Percentiles rank a stretch among this genome's conserved stretches.
Evolutionary conservation across 30 jellyfish, hydroid and myxozoan species (phyloP).

Genomic region (Cassiopea xamachana): DNA sequence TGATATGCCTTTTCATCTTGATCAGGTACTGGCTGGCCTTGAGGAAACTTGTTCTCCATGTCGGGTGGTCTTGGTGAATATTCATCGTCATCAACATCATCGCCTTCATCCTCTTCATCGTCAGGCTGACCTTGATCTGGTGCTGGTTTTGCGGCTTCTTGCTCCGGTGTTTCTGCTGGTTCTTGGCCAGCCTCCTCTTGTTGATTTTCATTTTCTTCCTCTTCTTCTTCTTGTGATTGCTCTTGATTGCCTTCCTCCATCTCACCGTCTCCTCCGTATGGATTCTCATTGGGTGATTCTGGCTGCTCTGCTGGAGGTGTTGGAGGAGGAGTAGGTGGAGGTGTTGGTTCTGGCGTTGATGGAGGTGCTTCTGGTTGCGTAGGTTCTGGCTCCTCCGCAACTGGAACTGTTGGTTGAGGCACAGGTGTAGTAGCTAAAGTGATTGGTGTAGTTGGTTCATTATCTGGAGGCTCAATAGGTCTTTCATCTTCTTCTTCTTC

Average conservation of each 20-base stretch:
- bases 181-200: conserved; percentile 47
- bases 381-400: conserved; percentile 37
- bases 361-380: conserved; percentile 22
- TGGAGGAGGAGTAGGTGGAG: conserved; percentile 66
- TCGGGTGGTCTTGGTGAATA: conserved; percentile 73
- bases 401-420: conserved; percentile 36
- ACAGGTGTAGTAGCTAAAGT: conserved; percentile 59
- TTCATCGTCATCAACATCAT: conserved; percentile 33
- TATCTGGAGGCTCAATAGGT: conserved; percentile 70
- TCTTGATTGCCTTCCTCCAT: conserved; percentile 60
- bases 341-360: conserved; percentile 41
- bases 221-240: conserved; percentile 53
- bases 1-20: conserved; percentile 66
- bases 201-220: conserved; percentile 36
- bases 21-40: conserved; percentile 28
- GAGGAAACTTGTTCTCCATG: conserved; percentile 73
- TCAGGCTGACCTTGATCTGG: conserved; percentile 44
- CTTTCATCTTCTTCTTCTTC: conserved; percentile 70
- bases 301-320: conserved; percentile 36
- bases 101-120: conserved; percentile 44
- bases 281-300: conserved; percentile 66
- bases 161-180: conserved; percentile 55
- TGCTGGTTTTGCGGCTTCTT: conserved; percentile 35
- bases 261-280: conserved; percentile 60
- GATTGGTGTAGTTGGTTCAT: conserved; percentile 54